These are phyloP conservation scores for Tyrannus savana DNA, from an alignment of 2,113 vertebrate genomes.

Conservation along the genomic window DNA sequence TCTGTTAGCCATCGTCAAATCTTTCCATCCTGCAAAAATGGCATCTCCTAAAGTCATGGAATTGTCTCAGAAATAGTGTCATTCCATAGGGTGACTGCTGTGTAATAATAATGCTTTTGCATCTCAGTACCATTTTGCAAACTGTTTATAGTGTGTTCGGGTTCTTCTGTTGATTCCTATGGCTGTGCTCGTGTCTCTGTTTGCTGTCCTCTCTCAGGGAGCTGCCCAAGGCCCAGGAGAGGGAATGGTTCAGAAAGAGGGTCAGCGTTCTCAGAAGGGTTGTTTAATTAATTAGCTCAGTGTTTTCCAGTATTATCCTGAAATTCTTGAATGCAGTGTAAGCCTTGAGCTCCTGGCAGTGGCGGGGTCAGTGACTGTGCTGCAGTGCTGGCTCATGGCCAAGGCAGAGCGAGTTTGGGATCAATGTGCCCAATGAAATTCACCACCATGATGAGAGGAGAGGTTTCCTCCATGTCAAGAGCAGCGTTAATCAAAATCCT, in stretches of 20 bases:
- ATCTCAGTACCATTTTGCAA: background rate
- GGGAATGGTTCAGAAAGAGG: background rate
- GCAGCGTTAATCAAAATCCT: background rate
- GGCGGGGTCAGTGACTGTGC: background rate
- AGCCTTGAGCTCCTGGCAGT: background rate
- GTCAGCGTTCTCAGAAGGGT: background rate
- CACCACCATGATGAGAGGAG: accelerated
- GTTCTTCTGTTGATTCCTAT: background rate
- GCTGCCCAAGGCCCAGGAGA: background rate
- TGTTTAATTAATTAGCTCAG: background rate
- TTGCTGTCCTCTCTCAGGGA: background rate
- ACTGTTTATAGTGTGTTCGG: background rate
- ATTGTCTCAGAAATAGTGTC: constrained; percentile 11
- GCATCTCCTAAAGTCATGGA: background rate
- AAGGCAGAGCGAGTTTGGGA: background rate
- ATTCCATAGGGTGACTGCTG: background rate
- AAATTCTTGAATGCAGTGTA: background rate
- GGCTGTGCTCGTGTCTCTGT: background rate
- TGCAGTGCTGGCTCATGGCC: background rate
- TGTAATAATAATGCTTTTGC: background rate
- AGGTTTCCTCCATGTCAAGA: background rate
- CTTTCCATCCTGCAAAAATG: constrained; percentile 26
- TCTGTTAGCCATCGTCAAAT: constrained; percentile 57
- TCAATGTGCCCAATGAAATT: background rate
- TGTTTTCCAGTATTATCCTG: background rate